A percentile compares a stretch with the other conserved stretches of the same genome.
Conservation (phyloP, 2,113 vertebrate species). For the Ploceus nigricollis region DNA sequence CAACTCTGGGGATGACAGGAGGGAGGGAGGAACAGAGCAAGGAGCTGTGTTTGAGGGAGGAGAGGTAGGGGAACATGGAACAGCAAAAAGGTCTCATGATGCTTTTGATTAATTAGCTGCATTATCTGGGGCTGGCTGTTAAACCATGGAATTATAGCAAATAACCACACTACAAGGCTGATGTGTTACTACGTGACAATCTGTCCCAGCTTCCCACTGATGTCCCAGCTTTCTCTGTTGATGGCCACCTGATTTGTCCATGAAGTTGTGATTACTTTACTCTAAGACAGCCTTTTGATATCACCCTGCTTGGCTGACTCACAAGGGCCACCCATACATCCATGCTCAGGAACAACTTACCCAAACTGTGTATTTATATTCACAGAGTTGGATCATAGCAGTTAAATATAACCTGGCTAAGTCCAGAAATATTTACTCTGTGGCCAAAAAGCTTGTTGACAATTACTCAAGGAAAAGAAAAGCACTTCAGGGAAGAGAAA, state of each 20-base stretch:
- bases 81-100: fast-evolving
- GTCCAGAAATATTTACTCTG: not conserved
- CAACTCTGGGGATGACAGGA: not conserved
- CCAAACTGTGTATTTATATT: not conserved
- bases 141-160: not conserved
- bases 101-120: not conserved
- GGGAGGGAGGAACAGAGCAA: not conserved
- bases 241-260: not conserved
- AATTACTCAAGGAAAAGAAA: not conserved
- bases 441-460: not conserved
- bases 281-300: not conserved
- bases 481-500: not conserved
- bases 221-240: not conserved
- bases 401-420: not conserved
- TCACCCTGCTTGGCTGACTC: not conserved
- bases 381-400: not conserved
- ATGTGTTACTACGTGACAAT: not conserved
- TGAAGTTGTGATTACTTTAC: not conserved
- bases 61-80: not conserved
- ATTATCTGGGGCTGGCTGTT: not conserved
- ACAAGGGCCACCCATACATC: not conserved
- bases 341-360: not conserved
- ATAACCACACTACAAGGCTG: not conserved
- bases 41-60: not conserved
- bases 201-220: not conserved